Evolutionary conservation across 2,113 vertebrate species (phyloP), one percentile per base, ranked within the genome.

Genomic region (Chaetorhynchus papuensis): DNA sequence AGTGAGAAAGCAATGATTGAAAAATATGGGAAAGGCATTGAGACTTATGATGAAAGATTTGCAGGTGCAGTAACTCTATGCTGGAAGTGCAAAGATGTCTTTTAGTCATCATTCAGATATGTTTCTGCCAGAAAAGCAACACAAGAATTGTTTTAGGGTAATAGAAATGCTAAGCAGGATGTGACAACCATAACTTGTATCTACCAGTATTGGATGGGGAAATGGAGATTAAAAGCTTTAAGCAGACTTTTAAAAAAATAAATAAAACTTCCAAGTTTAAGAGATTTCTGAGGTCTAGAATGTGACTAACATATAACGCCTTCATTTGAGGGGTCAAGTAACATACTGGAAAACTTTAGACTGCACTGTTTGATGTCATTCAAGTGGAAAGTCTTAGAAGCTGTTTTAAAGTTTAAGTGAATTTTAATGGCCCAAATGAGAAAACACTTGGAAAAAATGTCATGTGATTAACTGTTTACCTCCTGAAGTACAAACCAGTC

Each of bases 311-410:
- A 26, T 69, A 6, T 5, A 72, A 88, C 0, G 8, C 56, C 15
- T 54, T 66, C 59, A 18, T 66, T 94, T 81, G 79, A 93, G 86
- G 84, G 82, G 90, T 96, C 91, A 87, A 68, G 72, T 91, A 75
- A 90, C 82, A 50, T 24, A 54, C 71, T 97, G 94, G 94, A 97
- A 95, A 95, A 97, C 78, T 91, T 94, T 24, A 91, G 89, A 35
- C 82, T 90, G 44, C 14, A 9, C 91, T 81, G 56, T 84, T 96
- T 95, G 89, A 92, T 89, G 94, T 94, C 82, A 87, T 90, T 95
- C 84, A 77, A 92, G 52, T 94, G 95, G 95, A 95, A 97, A 97
- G 76, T 93, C 82, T 95, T 95, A 92, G 82, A 90, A 66, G 31
- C 61, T 83, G 26, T 75, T 96, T 89, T 93, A 88, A 93, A 95